Evolutionary conservation across 23 tunicate species (phyloP), one percentile per base, ranked within the genome.

Genomic region (Trididemnum nubilum): DNA sequence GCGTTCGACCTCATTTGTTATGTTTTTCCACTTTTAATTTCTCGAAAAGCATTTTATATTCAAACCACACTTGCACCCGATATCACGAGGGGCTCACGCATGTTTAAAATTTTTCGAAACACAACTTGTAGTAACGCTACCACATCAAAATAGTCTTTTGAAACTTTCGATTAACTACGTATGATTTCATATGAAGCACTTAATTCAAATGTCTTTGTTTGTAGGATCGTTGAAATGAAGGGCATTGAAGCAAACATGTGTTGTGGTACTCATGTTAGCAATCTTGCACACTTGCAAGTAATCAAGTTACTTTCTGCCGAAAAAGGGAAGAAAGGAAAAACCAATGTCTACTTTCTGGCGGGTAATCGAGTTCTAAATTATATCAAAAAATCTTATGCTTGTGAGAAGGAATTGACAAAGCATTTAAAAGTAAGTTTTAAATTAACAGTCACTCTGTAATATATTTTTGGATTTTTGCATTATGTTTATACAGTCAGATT

Each of bases 211-310:
- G n/a, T n/a, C n/a, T 44, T 44, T 9, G 9, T 44, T 44, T 75
- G 26, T 59, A 91, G 99, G 64, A 85, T 87, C 36, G 82, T 94
- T 31, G 95, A 94, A 64, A 89, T 94, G 49, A 72, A 94, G 67
- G 91, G 89, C 0, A 90, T 94, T 22, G 99, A 94, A 37, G 79
- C 88, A 0, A 94, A 94, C 72, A 94, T 94, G 99, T 94, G 99
- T 63, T 94, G 99, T 83, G 99, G 99, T 0, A 94, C 99, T 0
- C 99, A 94, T 77, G 99, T 94, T 15, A 40, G 85, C 0, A 94
- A 89, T 72, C 82, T 94, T 2, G 64, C 99, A 31, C 92, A 94
- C 78, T 72, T 94, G 54, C 88, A 80, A 61, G 59, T 80, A 35
- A 82, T 94, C 12, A 94, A 94, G 81, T 69, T 94, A 9, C 57